A percentile compares a stretch with the other conserved stretches of the same genome.
Evolutionary conservation across 2,888 invertebrate species (phyloP).

Genomic region (Drosophila nr. perissopoda): DNA sequence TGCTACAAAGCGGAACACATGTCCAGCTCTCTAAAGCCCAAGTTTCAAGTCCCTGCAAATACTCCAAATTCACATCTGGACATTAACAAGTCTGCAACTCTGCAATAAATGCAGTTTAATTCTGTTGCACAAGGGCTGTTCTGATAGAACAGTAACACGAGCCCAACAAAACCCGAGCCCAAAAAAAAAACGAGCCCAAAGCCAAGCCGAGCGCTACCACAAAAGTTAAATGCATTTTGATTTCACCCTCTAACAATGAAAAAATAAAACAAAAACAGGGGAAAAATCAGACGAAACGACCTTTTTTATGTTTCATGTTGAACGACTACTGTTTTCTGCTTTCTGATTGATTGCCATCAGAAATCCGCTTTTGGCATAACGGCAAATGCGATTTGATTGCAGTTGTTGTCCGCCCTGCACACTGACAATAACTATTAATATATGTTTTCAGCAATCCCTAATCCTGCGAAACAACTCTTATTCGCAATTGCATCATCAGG

Average conservation of each 20-base stretch:
- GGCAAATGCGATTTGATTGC: constrained; percentile 76
- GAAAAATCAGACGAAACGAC: constrained; percentile 43
- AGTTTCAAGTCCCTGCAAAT: not conserved
- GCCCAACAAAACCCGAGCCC: not conserved
- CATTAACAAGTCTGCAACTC: constrained; percentile 15
- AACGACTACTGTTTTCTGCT: constrained; percentile 24
- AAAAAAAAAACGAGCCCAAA: constrained; percentile 2
- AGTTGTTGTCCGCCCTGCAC: constrained; percentile 38
- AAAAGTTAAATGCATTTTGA: constrained; percentile 80
- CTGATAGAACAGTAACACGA: constrained; percentile 14
- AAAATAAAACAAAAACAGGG: constrained; percentile 25
- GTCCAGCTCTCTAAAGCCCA: not conserved
- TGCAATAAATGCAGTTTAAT: constrained; percentile 12
- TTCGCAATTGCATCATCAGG: constrained; percentile 68
- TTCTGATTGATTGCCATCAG: constrained; percentile 80
- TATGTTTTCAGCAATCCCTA: constrained; percentile 76
- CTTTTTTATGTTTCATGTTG: constrained; percentile 47
- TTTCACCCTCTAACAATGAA: constrained; percentile 55
- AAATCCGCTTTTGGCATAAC: constrained; percentile 78
- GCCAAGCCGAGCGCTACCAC: constrained; percentile 55
- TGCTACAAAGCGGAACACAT: not conserved
- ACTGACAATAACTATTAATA: constrained; percentile 73
- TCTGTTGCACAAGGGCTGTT: constrained; percentile 51
- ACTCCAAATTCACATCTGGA: constrained; percentile 7
- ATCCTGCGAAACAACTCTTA: constrained; percentile 56